Evolutionary conservation across 2,888 invertebrate species (phyloP), one percentile per base, ranked within the genome.

Genomic region (Coelopa pilipes): DNA sequence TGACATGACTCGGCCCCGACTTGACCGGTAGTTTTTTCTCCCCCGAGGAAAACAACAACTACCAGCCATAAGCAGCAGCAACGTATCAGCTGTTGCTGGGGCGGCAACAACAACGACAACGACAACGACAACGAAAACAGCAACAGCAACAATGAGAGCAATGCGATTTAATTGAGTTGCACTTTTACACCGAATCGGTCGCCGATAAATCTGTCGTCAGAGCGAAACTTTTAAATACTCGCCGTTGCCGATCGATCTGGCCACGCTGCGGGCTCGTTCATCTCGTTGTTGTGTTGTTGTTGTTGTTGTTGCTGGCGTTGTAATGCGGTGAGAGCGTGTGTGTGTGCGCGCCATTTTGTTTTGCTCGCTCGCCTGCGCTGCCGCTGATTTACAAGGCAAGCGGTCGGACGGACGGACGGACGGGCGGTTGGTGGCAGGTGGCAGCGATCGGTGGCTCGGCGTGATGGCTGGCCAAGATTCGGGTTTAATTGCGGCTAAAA

Each of bases 401-500:
- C 34, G 34, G 34, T 4, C 4, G 34, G 34, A 34, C 34, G 34
- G 34, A 34, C 34, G 34, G 34, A 34, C 7, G 34, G 34, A 34
- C 10, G 53, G 53, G 2, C 53, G 47, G 17, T 4, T 67, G 70
- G 59, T 49, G 60, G 60, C 70, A 70, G 70, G 70, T 70, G 70
- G 70, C 60, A 45, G 59, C 47, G 47, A 70, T 70, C 34, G 55
- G 69, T 57, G 19, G 57, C 57, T 47, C 46, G 17, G 9, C 45
- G 57, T 70, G 70, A 70, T 70, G 59, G 60, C 47, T 60, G 19
- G 60, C 60, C 21, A n/a, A 59, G 70, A 70, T 70, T 70, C 47
- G 62, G 47, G 70, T 60, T 74, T 77, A 77, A 77, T 77, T 77
- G 75, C 75, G 70, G 68, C 71, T 74, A 69, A 77, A 75, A 74